Evolutionary conservation across 2,113 vertebrate genomes (phyloP), one percentile per base, ranked within the genome.

Genomic region (Neolamprologus toae): DNA sequence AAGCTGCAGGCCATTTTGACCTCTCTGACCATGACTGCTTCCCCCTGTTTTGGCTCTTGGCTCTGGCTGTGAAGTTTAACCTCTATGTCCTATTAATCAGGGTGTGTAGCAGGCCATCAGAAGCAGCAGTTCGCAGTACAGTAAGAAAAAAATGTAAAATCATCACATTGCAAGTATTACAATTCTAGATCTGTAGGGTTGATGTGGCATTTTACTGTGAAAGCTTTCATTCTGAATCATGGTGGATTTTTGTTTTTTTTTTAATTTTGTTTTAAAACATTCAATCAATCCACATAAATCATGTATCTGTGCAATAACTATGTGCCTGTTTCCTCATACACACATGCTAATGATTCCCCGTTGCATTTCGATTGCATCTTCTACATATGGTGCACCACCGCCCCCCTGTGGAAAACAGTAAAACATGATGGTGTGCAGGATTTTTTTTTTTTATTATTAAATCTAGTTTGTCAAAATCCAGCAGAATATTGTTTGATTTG

Each of bases 331-430:
- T 47, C 71, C 6, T 53, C 19, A 13, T 49, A 17, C 21, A 35
- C 17, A n/a, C 31, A 4, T 4, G 33, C 66, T 61, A 21, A 28
- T 33, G 23, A 12, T 21, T 82, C 51, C 55, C 81, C 16, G 11
- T 17, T 35, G 26, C 9, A 19, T n/a, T 8, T 17, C 5, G 3
- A 3, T 14, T 12, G 11, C 53, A 26, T 10, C n/a, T 8, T 61
- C 26, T 37, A 80, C 2, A 6, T 37, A 63, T 81, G 68, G 82
- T 86, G 78, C 85, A 91, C 83, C 55, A 90, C 88, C 94, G 93
- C 92, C 94, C 83, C 86, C 93, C 7, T 91, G 83, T 94, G 93
- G 91, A 79, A 33, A 8, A 8, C 16, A 80, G 16, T 6, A 9
- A 35, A 66, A 3, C 16, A 19, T 28, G 9, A 76, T 12, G 16